Evolutionary conservation across 2,888 invertebrate genomes (phyloP).

Genomic region (Bembecia ichneumoniformis): DNA sequence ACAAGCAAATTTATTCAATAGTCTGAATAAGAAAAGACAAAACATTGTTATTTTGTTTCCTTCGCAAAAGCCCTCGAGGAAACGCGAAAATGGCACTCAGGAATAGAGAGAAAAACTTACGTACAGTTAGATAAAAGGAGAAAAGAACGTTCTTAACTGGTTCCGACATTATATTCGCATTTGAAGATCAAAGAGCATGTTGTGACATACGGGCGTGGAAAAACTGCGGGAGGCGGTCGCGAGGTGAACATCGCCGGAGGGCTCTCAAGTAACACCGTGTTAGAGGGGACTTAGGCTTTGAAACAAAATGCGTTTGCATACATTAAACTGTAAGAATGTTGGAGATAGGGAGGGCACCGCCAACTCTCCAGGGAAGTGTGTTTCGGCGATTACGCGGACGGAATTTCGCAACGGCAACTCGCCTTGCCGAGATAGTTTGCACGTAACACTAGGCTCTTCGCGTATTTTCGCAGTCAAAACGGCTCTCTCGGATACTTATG

Average conservation of each 20-base stretch:
- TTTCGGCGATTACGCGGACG: constrained; percentile 70
- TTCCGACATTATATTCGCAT: constrained; percentile 68
- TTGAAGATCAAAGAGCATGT: constrained; percentile 69
- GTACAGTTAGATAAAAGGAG: constrained; percentile 44
- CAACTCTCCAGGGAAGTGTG: constrained; percentile 54
- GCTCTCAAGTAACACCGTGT: constrained; percentile 57
- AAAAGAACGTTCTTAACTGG: constrained; percentile 54
- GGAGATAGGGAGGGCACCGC: constrained; percentile 60
- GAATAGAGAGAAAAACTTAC: constrained; percentile 28
- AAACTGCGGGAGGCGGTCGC: constrained; percentile 41
- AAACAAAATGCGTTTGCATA: constrained; percentile 74
- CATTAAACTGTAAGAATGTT: constrained; percentile 72
- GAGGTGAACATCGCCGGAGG: constrained; percentile 53
- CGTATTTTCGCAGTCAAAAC: constrained; percentile 59
- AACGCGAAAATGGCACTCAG: background rate
- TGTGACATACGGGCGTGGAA: constrained; percentile 53
- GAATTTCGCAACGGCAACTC: constrained; percentile 57
- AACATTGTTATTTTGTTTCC: constrained; percentile 45
- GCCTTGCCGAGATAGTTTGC: constrained; percentile 61
- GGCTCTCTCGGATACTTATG: constrained; percentile 51
- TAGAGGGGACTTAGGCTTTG: constrained; percentile 65
- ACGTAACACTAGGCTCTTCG: constrained; percentile 62
- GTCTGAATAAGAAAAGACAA: constrained; percentile 39
- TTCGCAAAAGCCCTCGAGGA: constrained; percentile 29
- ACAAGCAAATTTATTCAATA: constrained; percentile 46